Percentiles rank a stretch among this genome's conserved stretches.
phyloP scores from a whole-genome alignment of 2,888 invertebrate species.

The Phalera bucephala region DNA sequence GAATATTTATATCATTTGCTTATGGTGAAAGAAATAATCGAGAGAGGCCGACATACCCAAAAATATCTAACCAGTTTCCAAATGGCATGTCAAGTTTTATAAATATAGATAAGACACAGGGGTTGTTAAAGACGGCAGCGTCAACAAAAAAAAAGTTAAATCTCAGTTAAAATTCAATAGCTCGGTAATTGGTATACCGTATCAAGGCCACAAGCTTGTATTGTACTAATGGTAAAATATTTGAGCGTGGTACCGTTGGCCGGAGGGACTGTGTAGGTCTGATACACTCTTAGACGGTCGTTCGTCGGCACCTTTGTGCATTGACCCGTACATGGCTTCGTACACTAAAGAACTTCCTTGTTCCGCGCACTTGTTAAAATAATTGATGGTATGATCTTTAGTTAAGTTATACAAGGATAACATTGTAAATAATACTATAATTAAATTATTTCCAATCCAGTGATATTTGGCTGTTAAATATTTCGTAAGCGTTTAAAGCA shows the following conservation, averaged over 20 bases:
- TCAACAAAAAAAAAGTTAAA: too few species aligned
- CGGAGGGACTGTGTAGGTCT: conserved; percentile 35
- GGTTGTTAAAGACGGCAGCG: too few species aligned
- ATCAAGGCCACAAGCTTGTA: too few species aligned
- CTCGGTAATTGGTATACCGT: too few species aligned
- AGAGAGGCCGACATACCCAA: not conserved
- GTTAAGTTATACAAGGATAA: not conserved
- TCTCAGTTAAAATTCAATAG: too few species aligned
- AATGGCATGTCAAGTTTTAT: too few species aligned
- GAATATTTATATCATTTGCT: not conserved
- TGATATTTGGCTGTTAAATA: too few species aligned
- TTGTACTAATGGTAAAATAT: conserved; percentile 60
- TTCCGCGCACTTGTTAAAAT: conserved; percentile 48
- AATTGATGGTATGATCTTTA: conserved; percentile 19
- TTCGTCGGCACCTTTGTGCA: conserved; percentile 71
- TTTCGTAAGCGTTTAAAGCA: conserved; percentile 37
- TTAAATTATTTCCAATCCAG: not conserved
- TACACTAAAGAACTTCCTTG: conserved; percentile 58
- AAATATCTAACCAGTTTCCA: not conserved
- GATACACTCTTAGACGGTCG: conserved; percentile 46
- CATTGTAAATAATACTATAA: not conserved
- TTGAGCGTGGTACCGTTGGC: conserved; percentile 66
- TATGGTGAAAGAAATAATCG: not conserved
- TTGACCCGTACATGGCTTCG: conserved; percentile 71
- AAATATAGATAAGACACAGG: too few species aligned